Evolutionary conservation across 2,888 invertebrate species (phyloP), one percentile per base, ranked within the genome.

Genomic region (Malacosoma neustria): DNA sequence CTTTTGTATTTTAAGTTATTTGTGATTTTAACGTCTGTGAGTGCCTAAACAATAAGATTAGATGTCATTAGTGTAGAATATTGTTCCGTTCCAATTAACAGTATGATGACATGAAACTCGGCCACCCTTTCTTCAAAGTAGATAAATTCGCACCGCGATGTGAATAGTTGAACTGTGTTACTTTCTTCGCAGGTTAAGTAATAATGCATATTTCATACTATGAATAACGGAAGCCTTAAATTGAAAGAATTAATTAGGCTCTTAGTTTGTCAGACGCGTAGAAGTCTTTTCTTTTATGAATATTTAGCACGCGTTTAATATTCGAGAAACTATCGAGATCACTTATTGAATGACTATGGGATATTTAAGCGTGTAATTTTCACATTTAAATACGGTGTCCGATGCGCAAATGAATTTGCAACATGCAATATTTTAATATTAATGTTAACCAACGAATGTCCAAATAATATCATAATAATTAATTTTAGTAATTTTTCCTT

Each of bases 11-110:
- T n/a, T n/a, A n/a, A n/a, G n/a, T n/a, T n/a, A n/a, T n/a, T n/a
- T n/a, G n/a, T 32, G 29, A 9, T 11, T 35, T 34, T 36, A 39
- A 42, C 9, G 22, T 22, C 22, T 22, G 22, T 22, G 22, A 39
- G 41, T 22, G 22, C 9, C 22, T 22, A 9, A 7, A 9, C 22
- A 56, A 56, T 54, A 48, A 45, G 38, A 54, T 53, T 52, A 51
- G 46, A 43, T 46, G 52, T 43, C 37, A 48, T 45, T 45, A 50
- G 38, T 42, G 34, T 39, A 49, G 46, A 46, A 51, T 54, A 52
- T 49, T 48, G 58, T 57, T 51, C 46, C 51, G 51, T 51, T 60
- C 55, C 47, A 52, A 58, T 57, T 57, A 50, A 36, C 51, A 52
- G 52, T 43, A 53, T 45, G 45, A 49, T 45, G 49, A 38, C 36